phyloP scores from a whole-genome alignment of 2,888 invertebrate genomes.

The Papilio gigon region DNA sequence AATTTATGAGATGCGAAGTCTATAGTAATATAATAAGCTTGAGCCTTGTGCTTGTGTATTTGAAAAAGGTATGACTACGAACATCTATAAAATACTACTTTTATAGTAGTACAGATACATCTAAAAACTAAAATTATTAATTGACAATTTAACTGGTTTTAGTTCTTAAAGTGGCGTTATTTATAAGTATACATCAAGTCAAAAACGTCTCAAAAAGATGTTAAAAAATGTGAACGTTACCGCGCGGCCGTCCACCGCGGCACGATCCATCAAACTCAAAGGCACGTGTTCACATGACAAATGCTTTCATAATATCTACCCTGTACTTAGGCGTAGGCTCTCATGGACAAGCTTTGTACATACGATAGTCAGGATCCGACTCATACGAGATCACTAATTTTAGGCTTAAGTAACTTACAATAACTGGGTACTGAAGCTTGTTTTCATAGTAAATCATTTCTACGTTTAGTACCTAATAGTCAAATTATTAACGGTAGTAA shows the following conservation, averaged over 20 bases:
- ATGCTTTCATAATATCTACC: slow-evolving; percentile 67
- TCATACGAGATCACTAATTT: background rate
- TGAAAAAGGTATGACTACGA: no score
- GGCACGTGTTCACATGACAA: slow-evolving; percentile 68
- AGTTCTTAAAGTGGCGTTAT: background rate
- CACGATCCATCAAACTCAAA: slow-evolving; percentile 66
- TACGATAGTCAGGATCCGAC: background rate
- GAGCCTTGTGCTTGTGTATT: no score
- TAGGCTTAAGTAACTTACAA: background rate
- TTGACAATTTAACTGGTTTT: background rate
- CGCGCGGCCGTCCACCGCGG: slow-evolving; percentile 17
- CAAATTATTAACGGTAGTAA: no score
- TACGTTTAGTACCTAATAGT: background rate
- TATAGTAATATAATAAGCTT: no score
- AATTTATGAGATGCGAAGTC: slow-evolving; percentile 12
- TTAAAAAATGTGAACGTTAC: background rate
- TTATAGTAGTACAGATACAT: no score
- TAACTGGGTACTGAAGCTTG: no score
- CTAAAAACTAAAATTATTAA: background rate
- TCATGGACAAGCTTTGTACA: background rate
- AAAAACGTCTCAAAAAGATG: background rate
- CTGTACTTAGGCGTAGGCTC: slow-evolving; percentile 40
- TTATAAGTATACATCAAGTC: background rate
- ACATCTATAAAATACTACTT: no score
- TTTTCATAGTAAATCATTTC: no score